phyloP scores from a whole-genome alignment of 2,888 invertebrate species.

The Lepidocyrtinus sp. region DNA sequence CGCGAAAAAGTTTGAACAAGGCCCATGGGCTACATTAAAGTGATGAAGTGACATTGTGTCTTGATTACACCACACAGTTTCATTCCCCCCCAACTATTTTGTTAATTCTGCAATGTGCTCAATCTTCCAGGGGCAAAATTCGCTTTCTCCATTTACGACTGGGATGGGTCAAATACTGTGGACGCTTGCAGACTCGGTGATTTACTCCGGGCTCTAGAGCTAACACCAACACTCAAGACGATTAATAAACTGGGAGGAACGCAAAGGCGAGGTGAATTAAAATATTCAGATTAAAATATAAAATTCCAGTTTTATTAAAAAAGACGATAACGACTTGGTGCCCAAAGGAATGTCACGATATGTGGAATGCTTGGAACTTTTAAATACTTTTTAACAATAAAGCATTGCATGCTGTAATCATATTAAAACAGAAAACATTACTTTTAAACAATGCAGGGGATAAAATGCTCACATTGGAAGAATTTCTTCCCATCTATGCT shows the following conservation, averaged over 20 bases:
- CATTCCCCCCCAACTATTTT: background rate
- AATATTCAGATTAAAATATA: background rate
- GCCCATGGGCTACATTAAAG: constrained; percentile 1
- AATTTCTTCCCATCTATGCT: constrained; percentile 98
- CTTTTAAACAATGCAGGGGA: constrained; percentile 74
- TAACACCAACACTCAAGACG: constrained; percentile 93
- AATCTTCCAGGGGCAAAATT: constrained; percentile 85
- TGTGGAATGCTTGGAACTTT: too few relatives aligned
- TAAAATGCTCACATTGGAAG: constrained; percentile 93
- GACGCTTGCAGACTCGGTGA: constrained; percentile 95
- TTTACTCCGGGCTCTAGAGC: constrained; percentile 93
- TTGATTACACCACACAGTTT: background rate
- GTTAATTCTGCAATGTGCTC: background rate
- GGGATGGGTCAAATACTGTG: constrained; percentile 89
- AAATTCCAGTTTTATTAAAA: background rate
- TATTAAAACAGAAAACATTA: too few relatives aligned
- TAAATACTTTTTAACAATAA: too few relatives aligned
- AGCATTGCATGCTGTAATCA: too few relatives aligned
- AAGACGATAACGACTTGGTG: background rate
- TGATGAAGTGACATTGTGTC: background rate
- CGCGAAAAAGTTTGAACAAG: background rate
- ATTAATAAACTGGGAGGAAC: constrained; percentile 96
- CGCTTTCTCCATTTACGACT: constrained; percentile 95
- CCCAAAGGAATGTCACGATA: too few relatives aligned
- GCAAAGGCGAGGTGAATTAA: constrained; percentile 90